These are phyloP conservation scores for Oreochromis tanganicae DNA, from an alignment of 2,113 vertebrate genomes.

Conservation along the genomic window DNA sequence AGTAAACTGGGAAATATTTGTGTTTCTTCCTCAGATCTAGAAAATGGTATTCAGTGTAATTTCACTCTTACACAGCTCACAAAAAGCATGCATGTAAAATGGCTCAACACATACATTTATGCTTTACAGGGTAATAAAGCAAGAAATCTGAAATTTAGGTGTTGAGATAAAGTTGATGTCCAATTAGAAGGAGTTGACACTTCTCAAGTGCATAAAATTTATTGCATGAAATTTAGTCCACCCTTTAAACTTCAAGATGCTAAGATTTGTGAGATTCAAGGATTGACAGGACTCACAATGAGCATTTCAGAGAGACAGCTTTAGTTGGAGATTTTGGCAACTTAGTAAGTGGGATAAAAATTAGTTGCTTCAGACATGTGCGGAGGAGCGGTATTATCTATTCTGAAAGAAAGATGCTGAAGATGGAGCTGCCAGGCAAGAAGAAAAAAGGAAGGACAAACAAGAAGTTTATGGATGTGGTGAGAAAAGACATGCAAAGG, in stretches of 20 bases:
- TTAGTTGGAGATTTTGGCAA: not conserved
- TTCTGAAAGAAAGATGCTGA: not conserved
- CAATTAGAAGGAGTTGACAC: not conserved
- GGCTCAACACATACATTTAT: not conserved
- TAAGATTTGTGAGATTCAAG: not conserved
- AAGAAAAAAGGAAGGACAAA: not conserved
- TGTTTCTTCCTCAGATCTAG: accelerated
- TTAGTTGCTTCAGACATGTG: not conserved
- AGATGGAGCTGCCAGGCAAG: not conserved
- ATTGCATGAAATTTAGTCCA: accelerated
- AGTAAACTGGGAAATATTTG: not conserved
- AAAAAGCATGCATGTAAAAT: not conserved
- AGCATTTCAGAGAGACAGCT: not conserved
- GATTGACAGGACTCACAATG: not conserved
- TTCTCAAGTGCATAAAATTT: not conserved
- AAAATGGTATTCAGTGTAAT: not conserved
- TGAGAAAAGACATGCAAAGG: not conserved
- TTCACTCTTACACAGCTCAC: not conserved
- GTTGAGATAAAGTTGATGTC: accelerated
- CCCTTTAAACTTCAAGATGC: not conserved
- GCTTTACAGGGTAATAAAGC: not conserved
- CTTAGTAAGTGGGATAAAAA: not conserved
- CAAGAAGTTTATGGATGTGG: not conserved
- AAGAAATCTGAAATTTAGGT: not conserved
- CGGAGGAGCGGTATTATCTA: accelerated